A percentile compares a stretch with the other conserved stretches of the same genome.
These are phyloP conservation scores for Danio tinwini DNA, from an alignment of 2,797 vertebrate genomes.

Conservation along the genomic window DNA sequence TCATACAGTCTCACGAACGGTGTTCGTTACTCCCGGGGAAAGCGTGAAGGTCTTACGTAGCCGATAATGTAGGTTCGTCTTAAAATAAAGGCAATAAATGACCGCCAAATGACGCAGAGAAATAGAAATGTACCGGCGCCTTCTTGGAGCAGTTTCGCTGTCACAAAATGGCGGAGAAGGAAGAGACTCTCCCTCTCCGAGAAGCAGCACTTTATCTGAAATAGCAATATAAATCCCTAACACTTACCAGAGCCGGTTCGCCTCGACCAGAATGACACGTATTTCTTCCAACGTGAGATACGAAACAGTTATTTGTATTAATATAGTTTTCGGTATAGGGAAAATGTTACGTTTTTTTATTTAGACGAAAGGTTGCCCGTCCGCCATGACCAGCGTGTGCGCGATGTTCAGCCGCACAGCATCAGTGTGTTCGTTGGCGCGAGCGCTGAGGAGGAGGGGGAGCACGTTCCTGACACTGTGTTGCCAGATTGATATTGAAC, in stretches of 20 bases:
- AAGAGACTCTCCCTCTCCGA: constrained; percentile 81
- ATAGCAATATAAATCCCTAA: constrained; percentile 26
- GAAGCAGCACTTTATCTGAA: constrained; percentile 51
- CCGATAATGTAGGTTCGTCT: not conserved
- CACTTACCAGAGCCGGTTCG: constrained; percentile 72
- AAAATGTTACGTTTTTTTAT: constrained; percentile 27
- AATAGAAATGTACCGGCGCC: constrained; percentile 51
- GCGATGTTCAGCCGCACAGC: constrained; percentile 60
- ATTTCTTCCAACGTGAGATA: not conserved
- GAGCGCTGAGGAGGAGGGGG: constrained; percentile 43
- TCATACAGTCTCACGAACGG: not conserved
- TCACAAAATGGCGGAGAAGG: constrained; percentile 89
- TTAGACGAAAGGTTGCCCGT: constrained; percentile 52
- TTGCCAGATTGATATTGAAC: not conserved
- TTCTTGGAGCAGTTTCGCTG: constrained; percentile 76
- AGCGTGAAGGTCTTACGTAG: not conserved
- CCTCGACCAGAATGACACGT: constrained; percentile 47
- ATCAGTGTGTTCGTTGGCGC: constrained; percentile 21
- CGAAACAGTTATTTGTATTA: not conserved
- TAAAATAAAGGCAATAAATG: not conserved
- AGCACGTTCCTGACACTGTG: constrained; percentile 10
- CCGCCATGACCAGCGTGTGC: constrained; percentile 68
- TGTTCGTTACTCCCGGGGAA: not conserved
- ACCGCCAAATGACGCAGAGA: not conserved
- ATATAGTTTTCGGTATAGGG: not conserved